Evolutionary conservation across 2,888 invertebrate species (phyloP).

Genomic region (Lamproptera curius): DNA sequence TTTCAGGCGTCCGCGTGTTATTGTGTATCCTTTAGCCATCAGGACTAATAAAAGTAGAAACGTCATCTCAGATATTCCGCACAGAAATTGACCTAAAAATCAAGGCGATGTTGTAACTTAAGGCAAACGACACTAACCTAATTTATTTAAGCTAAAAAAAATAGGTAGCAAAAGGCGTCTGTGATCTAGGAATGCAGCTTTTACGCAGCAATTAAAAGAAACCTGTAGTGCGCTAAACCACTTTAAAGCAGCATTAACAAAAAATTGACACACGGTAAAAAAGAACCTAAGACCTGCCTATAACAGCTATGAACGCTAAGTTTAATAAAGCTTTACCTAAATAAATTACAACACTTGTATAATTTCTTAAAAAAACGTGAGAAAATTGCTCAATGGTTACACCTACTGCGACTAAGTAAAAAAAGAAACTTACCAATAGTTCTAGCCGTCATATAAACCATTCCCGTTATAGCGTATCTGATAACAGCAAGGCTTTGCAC

Average conservation of each 20-base stretch:
- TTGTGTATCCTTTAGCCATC: constrained; percentile 93
- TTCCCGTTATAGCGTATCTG: constrained; percentile 87
- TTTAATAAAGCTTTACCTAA: neutral
- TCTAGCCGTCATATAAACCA: constrained; percentile 71
- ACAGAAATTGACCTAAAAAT: constrained; percentile 82
- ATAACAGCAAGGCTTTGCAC: constrained; percentile 84
- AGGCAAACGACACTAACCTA: too few species aligned
- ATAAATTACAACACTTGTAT: neutral
- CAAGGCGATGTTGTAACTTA: too few species aligned
- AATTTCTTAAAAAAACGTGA: neutral
- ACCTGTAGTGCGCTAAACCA: too few species aligned
- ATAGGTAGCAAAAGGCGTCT: too few species aligned
- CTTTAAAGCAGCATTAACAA: too few species aligned
- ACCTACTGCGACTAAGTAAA: too few species aligned
- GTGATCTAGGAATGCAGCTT: too few species aligned
- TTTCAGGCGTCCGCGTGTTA: constrained; percentile 90
- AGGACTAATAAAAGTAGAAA: constrained; percentile 89
- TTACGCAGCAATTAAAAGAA: too few species aligned
- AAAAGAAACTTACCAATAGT: constrained; percentile 56
- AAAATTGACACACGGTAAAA: too few species aligned
- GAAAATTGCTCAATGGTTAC: neutral
- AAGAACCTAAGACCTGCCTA: too few species aligned
- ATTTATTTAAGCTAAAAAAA: too few species aligned
- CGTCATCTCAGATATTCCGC: constrained; percentile 84
- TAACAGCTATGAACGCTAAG: neutral